Conservation (phyloP, 2,888 invertebrate genomes). For the Actias luna region DNA sequence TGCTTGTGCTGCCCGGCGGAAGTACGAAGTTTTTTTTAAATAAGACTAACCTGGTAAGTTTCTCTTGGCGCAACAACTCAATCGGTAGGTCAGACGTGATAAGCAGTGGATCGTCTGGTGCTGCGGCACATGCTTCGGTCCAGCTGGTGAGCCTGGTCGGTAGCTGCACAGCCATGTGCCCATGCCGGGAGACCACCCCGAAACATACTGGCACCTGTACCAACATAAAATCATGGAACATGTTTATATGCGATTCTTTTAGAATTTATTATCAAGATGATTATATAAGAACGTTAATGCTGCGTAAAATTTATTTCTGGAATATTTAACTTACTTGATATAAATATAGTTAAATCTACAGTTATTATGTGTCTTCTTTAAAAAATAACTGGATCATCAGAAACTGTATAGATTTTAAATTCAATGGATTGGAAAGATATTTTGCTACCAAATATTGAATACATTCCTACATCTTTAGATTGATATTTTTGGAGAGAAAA, state of each 20-base stretch:
- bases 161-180: slow-evolving; percentile 96
- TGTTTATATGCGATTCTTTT: background rate
- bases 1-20: no score
- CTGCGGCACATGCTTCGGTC: slow-evolving; percentile 56
- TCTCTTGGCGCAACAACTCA: slow-evolving; percentile 88
- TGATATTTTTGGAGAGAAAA: no score
- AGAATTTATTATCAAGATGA: background rate
- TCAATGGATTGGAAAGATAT: no score
- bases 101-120: slow-evolving; percentile 61
- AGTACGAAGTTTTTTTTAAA: background rate
- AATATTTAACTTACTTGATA: no score
- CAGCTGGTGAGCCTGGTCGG: slow-evolving; percentile 90
- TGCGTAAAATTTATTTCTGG: no score
- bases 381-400: no score
- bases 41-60: slow-evolving; percentile 82
- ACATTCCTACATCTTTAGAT: background rate
- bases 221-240: background rate
- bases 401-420: no score
- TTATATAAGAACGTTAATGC: no score
- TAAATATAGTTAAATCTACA: no score
- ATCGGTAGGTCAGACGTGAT: slow-evolving; percentile 83
- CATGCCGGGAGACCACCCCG: slow-evolving; percentile 97
- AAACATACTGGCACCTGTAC: slow-evolving; percentile 92
- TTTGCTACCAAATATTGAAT: no score
- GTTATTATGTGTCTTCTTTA: no score